These are phyloP conservation scores for Platalea minor DNA, from an alignment of 2,797 vertebrate species.

Conservation along the genomic window DNA sequence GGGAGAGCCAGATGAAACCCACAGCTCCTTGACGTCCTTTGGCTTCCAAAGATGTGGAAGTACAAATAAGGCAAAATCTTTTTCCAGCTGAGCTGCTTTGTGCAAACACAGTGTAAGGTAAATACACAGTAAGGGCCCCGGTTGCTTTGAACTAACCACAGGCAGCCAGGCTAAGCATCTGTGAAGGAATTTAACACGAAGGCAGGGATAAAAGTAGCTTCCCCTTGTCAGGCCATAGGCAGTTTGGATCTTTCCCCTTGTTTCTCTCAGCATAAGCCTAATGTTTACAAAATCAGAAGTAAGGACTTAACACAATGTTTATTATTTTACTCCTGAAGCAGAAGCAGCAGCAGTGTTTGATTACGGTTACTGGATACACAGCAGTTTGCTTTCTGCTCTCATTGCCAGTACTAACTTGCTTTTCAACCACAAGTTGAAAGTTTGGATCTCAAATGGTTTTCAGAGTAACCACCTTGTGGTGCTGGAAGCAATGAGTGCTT, in stretches of 20 bases:
- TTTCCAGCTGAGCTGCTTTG: not conserved
- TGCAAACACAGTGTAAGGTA: not conserved
- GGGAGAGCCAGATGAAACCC: not conserved
- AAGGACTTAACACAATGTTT: not conserved
- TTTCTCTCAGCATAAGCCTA: not conserved
- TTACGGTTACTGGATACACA: not conserved
- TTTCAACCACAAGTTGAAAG: not conserved
- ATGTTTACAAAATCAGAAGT: not conserved
- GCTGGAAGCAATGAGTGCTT: not conserved
- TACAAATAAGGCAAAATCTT: not conserved
- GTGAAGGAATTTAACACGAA: not conserved
- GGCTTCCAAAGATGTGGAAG: not conserved
- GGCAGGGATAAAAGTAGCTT: not conserved
- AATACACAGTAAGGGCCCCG: accelerated
- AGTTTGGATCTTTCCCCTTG: not conserved
- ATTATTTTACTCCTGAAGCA: not conserved
- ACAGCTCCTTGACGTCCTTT: not conserved
- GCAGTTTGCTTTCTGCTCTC: not conserved
- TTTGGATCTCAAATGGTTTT: not conserved
- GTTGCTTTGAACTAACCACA: not conserved
- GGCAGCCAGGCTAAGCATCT: not conserved
- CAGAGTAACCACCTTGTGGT: not conserved
- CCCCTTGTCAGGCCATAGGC: not conserved
- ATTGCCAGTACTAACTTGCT: not conserved
- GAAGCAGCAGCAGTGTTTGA: not conserved